Percentiles rank a stretch among this genome's conserved stretches.
Conservation (phyloP, 92 coral and sea anemone species). For the Ricordea florida region DNA sequence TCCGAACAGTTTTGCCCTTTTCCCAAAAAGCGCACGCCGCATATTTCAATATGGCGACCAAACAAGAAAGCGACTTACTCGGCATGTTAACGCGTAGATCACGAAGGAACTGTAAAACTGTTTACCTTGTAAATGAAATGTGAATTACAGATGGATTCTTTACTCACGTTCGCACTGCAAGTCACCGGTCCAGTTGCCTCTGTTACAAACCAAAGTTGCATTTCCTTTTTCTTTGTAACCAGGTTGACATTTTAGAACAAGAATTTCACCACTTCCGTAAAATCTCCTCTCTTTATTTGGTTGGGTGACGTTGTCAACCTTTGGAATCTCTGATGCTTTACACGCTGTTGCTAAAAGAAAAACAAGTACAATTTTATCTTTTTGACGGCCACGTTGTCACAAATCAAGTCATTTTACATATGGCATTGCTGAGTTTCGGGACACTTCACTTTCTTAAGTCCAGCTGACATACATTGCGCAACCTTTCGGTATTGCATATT, state of each 20-base stretch:
- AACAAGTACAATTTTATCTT: neutral
- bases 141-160: no score
- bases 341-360: constrained; percentile 3
- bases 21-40: no score
- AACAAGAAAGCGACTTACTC: no score
- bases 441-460: no score
- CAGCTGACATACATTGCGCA: neutral
- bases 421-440: no score
- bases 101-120: no score
- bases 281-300: neutral
- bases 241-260: neutral
- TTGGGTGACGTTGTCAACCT: neutral
- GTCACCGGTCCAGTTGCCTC: constrained; percentile 14
- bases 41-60: no score
- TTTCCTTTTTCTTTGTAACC: constrained; percentile 21
- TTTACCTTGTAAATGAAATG: no score
- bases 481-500: neutral
- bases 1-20: no score
- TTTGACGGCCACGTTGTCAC: no score
- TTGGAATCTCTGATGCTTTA: neutral
- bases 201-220: constrained; percentile 2
- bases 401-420: no score
- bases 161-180: constrained; percentile 14
- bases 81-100: no score
- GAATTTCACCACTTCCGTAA: neutral